Base-by-base conservation (phyloP, 2,888 invertebrate genomes). In the Oscheius sp. region DNA sequence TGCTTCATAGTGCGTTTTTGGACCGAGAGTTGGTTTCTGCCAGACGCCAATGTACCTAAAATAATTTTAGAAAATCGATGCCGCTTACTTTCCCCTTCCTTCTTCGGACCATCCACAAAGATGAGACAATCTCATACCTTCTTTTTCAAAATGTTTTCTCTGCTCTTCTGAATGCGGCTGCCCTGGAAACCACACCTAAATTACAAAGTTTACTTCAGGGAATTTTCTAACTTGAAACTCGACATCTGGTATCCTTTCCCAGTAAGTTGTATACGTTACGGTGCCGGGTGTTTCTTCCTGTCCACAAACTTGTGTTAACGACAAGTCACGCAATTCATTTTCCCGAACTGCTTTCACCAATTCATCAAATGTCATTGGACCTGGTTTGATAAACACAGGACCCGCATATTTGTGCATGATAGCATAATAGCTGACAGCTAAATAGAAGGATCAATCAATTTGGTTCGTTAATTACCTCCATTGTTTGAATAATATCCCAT, bases 171-270 rank as follows among this genome's bases (percentile, higher is more conserved):
- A 80, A 22, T 81, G 78, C 2, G 79, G 73, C 14, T 85, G 75
- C 8, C 85, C 83, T 1, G 85, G 84, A 54, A 85, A 85, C 85
- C 85, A 85, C 33, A 84, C 77, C 84, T 84, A 30, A 33, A 65
- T 26, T 20, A 22, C 5, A 24, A 28, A 17, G 2, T n/a, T 12
- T 36, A 26, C 8, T 17, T 36, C 20, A 3, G 14, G 8, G 22
- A 28, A 3, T 32, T 36, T 12, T 2, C 14, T 64, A 44, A 83
- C 84, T 66, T 80, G 76, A 62, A 78, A 80, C 41, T 72, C 74
- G 8, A 79, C 81, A 14, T 81, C 82, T 0, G 85, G 83, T 12
- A 84, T 70, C 14, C 75, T 70, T 32, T 85, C 85, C 83, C 83
- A 85, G 65, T 85, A 85, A 3, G 85, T 85, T 6, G 75, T 78